These are phyloP conservation scores for Coptodon bakossiorum DNA, from an alignment of 2,113 vertebrate genomes.

Conservation along the genomic window DNA sequence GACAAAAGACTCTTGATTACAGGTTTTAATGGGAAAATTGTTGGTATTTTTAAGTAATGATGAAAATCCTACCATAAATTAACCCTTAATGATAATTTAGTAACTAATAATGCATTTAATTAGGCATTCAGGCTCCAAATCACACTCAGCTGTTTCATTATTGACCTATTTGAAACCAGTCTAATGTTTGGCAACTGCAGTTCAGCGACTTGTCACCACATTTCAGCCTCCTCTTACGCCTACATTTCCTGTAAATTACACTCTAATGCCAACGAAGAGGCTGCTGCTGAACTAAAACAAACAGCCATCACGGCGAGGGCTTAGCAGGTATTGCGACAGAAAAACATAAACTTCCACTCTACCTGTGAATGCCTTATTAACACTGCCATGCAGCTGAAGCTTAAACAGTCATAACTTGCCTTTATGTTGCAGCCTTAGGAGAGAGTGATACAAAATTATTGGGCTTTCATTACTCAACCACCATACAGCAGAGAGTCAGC, in stretches of 20 bases:
- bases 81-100: not conserved
- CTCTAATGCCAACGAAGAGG: not conserved
- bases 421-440: not conserved
- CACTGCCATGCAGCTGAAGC: not conserved
- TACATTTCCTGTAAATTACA: not conserved
- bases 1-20: not conserved
- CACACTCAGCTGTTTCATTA: not conserved
- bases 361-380: not conserved
- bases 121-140: not conserved
- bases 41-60: not conserved
- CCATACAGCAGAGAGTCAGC: not conserved
- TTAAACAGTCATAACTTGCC: not conserved
- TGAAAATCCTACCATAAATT: not conserved
- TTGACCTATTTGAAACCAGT: not conserved
- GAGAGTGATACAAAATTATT: not conserved
- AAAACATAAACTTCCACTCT: not conserved
- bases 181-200: not conserved
- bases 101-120: not conserved
- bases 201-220: not conserved
- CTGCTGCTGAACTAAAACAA: not conserved
- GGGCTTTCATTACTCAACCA: constrained; percentile 16
- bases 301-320: not conserved
- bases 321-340: not conserved
- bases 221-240: not conserved
- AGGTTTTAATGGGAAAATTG: not conserved